Percentiles rank a stretch among this genome's conserved stretches.
phyloP scores from a whole-genome alignment of 2,888 invertebrate species.

The Tyria jacobaeae region DNA sequence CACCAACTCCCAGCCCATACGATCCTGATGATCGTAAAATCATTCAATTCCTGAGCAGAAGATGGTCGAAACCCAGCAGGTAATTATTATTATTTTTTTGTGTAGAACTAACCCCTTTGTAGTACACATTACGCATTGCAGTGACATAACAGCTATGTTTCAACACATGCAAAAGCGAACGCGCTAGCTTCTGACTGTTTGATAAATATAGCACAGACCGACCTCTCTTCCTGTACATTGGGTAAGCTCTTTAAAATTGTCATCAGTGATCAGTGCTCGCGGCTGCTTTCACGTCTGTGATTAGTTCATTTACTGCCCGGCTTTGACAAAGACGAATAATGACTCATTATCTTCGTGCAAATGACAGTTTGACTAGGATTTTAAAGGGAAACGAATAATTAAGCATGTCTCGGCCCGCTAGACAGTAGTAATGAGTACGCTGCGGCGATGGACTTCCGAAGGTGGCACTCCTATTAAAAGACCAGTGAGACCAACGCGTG shows the following conservation, averaged over 20 bases:
- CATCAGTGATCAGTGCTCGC: slow-evolving; percentile 84
- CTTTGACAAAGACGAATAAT: slow-evolving; percentile 74
- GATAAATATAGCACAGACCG: slow-evolving; percentile 82
- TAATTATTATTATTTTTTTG: slow-evolving; percentile 55
- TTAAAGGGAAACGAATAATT: slow-evolving; percentile 53
- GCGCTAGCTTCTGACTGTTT: slow-evolving; percentile 78
- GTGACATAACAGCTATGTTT: slow-evolving; percentile 77
- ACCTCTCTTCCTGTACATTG: slow-evolving; percentile 81
- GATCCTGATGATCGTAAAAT: slow-evolving; percentile 63
- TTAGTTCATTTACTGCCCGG: slow-evolving; percentile 78
- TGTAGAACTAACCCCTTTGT: slow-evolving; percentile 42
- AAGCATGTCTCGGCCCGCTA: slow-evolving; percentile 69
- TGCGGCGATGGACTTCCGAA: slow-evolving; percentile 89
- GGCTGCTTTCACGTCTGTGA: slow-evolving; percentile 80
- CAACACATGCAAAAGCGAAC: slow-evolving; percentile 81
- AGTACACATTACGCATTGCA: slow-evolving; percentile 60
- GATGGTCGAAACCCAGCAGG: slow-evolving; percentile 85
- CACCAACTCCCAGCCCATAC: slow-evolving; percentile 77
- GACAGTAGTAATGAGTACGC: slow-evolving; percentile 78
- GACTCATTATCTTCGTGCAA: slow-evolving; percentile 62
- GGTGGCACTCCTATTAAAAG: slow-evolving; percentile 88
- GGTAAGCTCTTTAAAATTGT: slow-evolving; percentile 84
- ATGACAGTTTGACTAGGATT: slow-evolving; percentile 56
- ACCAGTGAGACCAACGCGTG: slow-evolving; percentile 89
- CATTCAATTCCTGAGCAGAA: slow-evolving; percentile 62